These are phyloP conservation scores for Cryptophagus acutangulus DNA, from an alignment of 2,888 invertebrate genomes.

Conservation along the genomic window DNA sequence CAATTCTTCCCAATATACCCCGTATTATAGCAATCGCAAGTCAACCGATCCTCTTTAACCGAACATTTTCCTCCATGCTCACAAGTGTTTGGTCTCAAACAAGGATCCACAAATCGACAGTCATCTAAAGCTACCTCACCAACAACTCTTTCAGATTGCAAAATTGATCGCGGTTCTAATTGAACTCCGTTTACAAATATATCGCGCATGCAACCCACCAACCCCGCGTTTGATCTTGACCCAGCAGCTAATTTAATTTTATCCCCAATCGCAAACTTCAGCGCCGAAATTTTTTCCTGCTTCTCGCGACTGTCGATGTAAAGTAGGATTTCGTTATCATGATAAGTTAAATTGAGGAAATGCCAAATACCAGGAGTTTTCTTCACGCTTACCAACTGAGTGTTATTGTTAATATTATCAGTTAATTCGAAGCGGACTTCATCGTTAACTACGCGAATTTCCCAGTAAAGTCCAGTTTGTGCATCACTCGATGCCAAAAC, in stretches of 20 bases:
- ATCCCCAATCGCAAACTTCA: constrained; percentile 46
- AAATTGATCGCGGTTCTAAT: constrained; percentile 72
- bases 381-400: constrained; percentile 74
- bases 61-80: constrained; percentile 90
- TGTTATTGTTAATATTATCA: constrained; percentile 69
- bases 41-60: constrained; percentile 79
- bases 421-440: constrained; percentile 80
- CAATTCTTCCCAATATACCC: constrained; percentile 92
- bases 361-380: constrained; percentile 80
- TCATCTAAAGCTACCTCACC: constrained; percentile 88
- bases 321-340: constrained; percentile 66
- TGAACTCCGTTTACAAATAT: constrained; percentile 76
- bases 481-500: constrained; percentile 82
- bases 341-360: constrained; percentile 72
- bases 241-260: constrained; percentile 69
- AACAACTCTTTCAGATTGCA: constrained; percentile 76
- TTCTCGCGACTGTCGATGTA: constrained; percentile 73
- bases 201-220: constrained; percentile 89
- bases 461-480: constrained; percentile 77
- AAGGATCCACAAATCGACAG: constrained; percentile 83
- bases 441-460: constrained; percentile 79
- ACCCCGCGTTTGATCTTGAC: constrained; percentile 66
- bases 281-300: constrained; percentile 49
- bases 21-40: constrained; percentile 85
- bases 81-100: constrained; percentile 83